These are phyloP conservation scores for Hyppa rectilinea DNA, from an alignment of 2,888 invertebrate species.

Conservation along the genomic window DNA sequence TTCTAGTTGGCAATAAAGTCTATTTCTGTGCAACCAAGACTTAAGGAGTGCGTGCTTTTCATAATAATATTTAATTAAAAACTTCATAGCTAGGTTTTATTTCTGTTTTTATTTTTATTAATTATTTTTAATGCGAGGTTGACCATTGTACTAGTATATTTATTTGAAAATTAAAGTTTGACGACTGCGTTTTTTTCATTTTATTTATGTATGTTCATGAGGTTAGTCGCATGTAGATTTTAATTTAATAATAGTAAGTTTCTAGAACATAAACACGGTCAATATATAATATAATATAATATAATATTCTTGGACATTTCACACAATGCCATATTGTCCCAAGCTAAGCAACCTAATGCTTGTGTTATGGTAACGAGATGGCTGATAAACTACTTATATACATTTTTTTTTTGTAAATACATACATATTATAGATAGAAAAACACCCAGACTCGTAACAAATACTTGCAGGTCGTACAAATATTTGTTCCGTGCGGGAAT, in stretches of 20 bases:
- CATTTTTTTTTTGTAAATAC: too few relatives aligned
- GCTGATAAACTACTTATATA: too few relatives aligned
- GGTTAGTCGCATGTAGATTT: background rate
- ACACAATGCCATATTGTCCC: too few relatives aligned
- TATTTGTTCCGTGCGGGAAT: too few relatives aligned
- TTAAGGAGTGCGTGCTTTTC: conserved; percentile 36
- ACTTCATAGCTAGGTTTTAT: background rate
- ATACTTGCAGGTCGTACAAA: too few relatives aligned
- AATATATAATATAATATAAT: too few relatives aligned
- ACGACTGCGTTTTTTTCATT: background rate
- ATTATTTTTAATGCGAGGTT: conserved; percentile 5
- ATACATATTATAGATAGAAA: too few relatives aligned
- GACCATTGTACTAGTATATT: background rate
- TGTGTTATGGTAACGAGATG: too few relatives aligned
- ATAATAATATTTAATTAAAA: conserved; percentile 38
- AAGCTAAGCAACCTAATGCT: too few relatives aligned
- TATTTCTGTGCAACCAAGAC: conserved; percentile 26
- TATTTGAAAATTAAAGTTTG: background rate
- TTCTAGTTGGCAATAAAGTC: conserved; percentile 35
- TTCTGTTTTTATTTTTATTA: background rate
- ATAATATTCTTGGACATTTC: too few relatives aligned
- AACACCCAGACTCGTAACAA: too few relatives aligned
- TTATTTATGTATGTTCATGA: background rate
- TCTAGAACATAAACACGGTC: background rate
- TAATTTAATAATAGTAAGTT: background rate